Conservation (phyloP, 2,888 invertebrate species). For the Habroteleia sp. region DNA sequence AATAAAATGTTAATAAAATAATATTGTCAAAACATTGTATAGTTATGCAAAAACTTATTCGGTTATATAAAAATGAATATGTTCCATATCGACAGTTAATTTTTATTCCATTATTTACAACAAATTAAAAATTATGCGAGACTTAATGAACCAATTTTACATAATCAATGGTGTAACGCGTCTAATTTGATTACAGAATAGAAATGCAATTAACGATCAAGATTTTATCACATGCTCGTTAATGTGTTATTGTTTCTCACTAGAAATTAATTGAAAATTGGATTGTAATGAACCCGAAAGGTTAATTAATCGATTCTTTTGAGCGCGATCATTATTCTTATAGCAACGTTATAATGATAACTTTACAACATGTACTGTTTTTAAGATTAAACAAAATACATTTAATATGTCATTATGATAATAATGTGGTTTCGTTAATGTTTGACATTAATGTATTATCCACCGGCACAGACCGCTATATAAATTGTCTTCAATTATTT, state of each 20-base stretch:
- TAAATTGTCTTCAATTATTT: not conserved
- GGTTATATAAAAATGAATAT: too few species aligned
- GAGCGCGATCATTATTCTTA: conserved; percentile 4
- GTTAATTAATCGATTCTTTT: conserved; percentile 30
- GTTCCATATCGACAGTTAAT: too few species aligned
- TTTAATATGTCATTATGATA: not conserved
- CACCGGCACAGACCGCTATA: too few species aligned
- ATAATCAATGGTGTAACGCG: conserved; percentile 31
- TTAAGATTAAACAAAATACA: not conserved
- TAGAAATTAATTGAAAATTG: conserved; percentile 29
- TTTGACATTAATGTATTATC: too few species aligned
- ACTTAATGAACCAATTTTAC: conserved; percentile 31
- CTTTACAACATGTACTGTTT: not conserved
- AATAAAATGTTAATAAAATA: too few species aligned
- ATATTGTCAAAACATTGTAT: too few species aligned
- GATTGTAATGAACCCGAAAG: conserved; percentile 20
- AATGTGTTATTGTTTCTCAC: conserved; percentile 36
- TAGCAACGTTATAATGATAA: not conserved
- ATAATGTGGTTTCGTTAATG: too few species aligned
- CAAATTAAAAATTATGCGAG: not conserved
- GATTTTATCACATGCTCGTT: conserved; percentile 41
- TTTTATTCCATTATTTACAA: too few species aligned
- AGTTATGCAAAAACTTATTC: too few species aligned
- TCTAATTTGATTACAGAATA: conserved; percentile 28
- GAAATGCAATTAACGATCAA: conserved; percentile 20